Evolutionary conservation across 2,113 vertebrate species (phyloP).

Genomic region (Elephantulus edwardii): DNA sequence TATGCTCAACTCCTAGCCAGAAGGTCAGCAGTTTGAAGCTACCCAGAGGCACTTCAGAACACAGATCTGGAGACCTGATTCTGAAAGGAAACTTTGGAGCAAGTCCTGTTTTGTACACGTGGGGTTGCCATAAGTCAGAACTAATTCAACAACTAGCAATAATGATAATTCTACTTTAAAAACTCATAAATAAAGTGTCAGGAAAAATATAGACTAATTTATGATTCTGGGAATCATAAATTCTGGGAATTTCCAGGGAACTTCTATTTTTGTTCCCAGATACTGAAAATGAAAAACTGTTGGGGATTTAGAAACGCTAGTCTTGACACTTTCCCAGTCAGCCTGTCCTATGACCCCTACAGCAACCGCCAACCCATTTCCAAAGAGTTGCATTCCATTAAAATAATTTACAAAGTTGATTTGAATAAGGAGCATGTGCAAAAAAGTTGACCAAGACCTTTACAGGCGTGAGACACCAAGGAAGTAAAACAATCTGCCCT

Average conservation of each 20-base stretch:
- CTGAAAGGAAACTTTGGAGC: neutral
- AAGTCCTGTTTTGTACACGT: neutral
- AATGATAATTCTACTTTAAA: constrained; percentile 28
- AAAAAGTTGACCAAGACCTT: neutral
- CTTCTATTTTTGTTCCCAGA: neutral
- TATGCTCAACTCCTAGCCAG: neutral
- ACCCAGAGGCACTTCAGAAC: neutral
- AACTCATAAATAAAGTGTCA: neutral
- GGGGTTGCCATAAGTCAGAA: neutral
- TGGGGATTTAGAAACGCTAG: neutral
- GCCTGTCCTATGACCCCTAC: neutral
- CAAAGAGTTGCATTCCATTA: neutral
- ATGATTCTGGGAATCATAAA: neutral
- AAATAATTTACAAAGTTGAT: neutral
- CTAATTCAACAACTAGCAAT: neutral
- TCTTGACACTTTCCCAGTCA: neutral
- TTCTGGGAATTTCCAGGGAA: no score
- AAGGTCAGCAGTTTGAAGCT: neutral
- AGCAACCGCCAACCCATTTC: neutral
- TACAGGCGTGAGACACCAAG: neutral
- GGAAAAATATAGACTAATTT: neutral
- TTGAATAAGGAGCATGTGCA: neutral
- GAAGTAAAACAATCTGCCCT: neutral
- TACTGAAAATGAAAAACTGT: neutral
- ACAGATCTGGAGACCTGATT: neutral